Evolutionary conservation across 2,113 vertebrate genomes (phyloP).

Genomic region (Phoxinus phoxinus): DNA sequence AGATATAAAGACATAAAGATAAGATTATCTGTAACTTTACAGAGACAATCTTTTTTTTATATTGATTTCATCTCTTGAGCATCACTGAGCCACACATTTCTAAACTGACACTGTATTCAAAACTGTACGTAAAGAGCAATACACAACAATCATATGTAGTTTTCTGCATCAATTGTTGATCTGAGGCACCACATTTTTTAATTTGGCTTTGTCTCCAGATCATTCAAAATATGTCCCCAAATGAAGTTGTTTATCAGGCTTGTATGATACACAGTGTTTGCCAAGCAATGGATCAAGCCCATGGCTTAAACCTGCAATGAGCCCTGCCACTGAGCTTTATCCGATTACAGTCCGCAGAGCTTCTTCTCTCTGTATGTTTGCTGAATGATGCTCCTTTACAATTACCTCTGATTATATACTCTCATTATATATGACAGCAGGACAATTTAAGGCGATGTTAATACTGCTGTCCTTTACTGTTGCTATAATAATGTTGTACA

Average conservation of each 20-base stretch:
- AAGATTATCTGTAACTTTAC: too few relatives aligned
- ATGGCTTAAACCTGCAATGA: conserved; percentile 26
- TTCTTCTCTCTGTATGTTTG: neutral
- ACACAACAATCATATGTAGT: neutral
- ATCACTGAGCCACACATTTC: neutral
- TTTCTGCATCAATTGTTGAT: neutral
- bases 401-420: neutral
- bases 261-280: conserved; percentile 29
- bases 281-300: conserved; percentile 42
- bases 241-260: conserved; percentile 17
- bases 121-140: neutral
- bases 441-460: neutral
- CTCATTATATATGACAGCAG: neutral
- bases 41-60: too few relatives aligned
- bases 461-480: neutral
- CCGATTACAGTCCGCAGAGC: conserved; percentile 36
- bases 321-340: conserved; percentile 36
- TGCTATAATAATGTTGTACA: neutral
- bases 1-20: too few relatives aligned
- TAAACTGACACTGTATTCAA: neutral
- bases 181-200: conserved; percentile 31
- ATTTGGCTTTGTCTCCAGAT: conserved; percentile 16
- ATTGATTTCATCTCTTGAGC: too few relatives aligned
- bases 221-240: conserved; percentile 10
- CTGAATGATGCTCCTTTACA: conserved; percentile 3